phyloP scores from a whole-genome alignment of 2,113 vertebrate genomes.

The Syrmaticus mikado region DNA sequence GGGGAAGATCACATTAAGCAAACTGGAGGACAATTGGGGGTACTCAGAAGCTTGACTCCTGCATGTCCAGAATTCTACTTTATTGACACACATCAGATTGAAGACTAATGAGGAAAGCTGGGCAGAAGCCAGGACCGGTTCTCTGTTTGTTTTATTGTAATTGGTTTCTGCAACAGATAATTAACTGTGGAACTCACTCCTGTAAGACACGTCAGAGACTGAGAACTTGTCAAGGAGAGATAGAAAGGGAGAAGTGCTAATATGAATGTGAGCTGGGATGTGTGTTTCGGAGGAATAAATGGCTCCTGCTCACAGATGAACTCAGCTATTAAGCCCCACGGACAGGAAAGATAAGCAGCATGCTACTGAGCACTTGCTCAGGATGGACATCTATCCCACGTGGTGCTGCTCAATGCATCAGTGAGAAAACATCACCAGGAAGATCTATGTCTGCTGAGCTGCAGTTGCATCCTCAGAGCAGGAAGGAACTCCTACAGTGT shows the following conservation, averaged over 20 bases:
- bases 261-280: background rate
- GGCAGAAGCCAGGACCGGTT: background rate
- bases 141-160: constrained; percentile 52
- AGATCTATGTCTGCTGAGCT: background rate
- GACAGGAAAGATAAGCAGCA: background rate
- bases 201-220: background rate
- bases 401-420: background rate
- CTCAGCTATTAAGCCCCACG: background rate
- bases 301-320: background rate
- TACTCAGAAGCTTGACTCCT: background rate
- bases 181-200: constrained; percentile 27
- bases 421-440: background rate
- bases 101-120: constrained; percentile 19
- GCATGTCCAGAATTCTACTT: constrained; percentile 2
- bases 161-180: constrained; percentile 54
- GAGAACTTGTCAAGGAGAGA: background rate
- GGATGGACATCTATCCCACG: background rate
- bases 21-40: constrained; percentile 2
- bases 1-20: background rate
- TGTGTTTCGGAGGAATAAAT: background rate
- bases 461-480: background rate
- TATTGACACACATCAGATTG: constrained; percentile 43
- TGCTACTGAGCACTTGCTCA: background rate
- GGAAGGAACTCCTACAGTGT: background rate
- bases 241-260: background rate